These are phyloP conservation scores for Babyrousa celebensis DNA, from an alignment of 2,797 vertebrate genomes.

Conservation along the genomic window DNA sequence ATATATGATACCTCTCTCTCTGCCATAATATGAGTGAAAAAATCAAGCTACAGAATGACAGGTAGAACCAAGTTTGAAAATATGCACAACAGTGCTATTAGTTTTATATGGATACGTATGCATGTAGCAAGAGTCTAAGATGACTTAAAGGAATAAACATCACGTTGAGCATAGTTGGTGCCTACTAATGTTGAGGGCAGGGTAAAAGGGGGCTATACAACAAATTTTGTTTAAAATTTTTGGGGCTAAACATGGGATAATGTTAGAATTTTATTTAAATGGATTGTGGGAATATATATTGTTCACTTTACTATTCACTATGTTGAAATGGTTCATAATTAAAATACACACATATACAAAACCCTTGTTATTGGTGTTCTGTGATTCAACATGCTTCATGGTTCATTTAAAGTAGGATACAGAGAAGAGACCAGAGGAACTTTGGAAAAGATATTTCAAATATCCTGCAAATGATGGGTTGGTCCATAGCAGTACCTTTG, in stretches of 20 bases:
- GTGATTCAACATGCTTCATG: not conserved
- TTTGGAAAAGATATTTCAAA: slow-evolving; percentile 31
- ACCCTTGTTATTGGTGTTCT: not conserved
- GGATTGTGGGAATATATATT: not conserved
- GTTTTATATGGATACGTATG: not conserved
- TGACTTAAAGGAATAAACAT: not conserved
- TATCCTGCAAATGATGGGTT: not conserved
- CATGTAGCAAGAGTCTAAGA: not conserved
- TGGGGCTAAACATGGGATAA: not conserved
- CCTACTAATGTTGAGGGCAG: not conserved
- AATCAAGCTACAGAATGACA: not conserved
- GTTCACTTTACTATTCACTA: not conserved
- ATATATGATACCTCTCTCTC: not conserved
- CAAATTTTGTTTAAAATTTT: not conserved
- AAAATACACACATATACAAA: not conserved
- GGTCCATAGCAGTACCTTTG: slow-evolving; percentile 28
- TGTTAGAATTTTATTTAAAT: slow-evolving; percentile 8
- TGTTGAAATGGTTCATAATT: not conserved
- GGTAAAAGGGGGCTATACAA: not conserved
- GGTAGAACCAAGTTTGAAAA: slow-evolving; percentile 30
- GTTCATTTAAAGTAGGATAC: not conserved
- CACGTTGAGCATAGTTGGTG: not conserved
- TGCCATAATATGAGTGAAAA: not conserved
- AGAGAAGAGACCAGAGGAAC: not conserved
- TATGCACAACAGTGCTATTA: not conserved